Conservation (phyloP, 2,113 vertebrate species). For the Bubo scandiacus region DNA sequence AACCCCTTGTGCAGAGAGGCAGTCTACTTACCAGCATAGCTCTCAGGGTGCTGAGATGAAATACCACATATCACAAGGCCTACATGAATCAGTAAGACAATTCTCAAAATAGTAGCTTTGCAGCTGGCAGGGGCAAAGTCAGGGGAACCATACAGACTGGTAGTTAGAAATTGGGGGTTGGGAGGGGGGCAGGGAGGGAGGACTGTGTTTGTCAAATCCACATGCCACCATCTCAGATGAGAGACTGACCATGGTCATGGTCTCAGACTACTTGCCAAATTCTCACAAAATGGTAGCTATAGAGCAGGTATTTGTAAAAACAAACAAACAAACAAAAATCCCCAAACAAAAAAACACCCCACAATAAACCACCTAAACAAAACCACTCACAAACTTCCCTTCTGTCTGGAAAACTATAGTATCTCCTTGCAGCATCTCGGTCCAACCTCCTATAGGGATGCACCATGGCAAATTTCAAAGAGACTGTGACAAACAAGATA, state of each 20-base stretch:
- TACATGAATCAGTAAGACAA: neutral
- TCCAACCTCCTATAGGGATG: neutral
- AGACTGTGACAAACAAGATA: neutral
- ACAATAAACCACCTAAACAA: neutral
- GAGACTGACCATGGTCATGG: neutral
- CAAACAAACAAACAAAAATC: neutral
- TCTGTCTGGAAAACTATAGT: neutral
- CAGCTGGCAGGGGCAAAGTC: neutral
- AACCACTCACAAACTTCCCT: neutral
- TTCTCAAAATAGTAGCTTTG: neutral
- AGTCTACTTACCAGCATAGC: neutral
- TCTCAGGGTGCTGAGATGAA: neutral
- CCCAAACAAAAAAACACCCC: neutral
- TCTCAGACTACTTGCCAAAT: neutral
- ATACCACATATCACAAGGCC: neutral
- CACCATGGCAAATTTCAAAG: neutral
- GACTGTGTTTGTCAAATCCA: neutral
- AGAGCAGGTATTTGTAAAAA: neutral
- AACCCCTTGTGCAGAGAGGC: neutral
- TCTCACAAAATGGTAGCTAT: neutral
- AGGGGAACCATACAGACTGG: neutral
- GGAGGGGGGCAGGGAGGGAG: too few relatives aligned
- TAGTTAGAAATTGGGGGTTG: fast-evolving
- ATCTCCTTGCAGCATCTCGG: neutral
- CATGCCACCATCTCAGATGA: neutral